These are phyloP conservation scores for Oenanthe oenanthe DNA, from an alignment of 2,113 vertebrate genomes.

Conservation along the genomic window DNA sequence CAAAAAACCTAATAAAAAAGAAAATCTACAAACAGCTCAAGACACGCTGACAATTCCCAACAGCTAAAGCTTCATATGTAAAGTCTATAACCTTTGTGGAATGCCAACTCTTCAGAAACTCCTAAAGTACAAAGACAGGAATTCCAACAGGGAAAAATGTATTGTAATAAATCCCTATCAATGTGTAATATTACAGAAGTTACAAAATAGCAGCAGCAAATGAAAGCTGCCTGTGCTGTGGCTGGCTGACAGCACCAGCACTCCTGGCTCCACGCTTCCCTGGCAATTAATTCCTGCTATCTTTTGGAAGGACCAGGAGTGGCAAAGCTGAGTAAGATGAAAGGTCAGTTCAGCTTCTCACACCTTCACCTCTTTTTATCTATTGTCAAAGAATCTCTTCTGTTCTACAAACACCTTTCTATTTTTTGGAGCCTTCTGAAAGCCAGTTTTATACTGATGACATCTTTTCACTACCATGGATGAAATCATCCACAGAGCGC, in stretches of 20 bases:
- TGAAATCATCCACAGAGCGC: neutral
- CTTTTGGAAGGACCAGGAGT: neutral
- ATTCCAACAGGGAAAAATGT: neutral
- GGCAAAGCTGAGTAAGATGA: neutral
- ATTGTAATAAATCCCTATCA: neutral
- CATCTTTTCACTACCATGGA: neutral
- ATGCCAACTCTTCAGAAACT: neutral
- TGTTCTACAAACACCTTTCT: neutral
- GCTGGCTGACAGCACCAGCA: neutral
- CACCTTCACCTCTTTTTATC: neutral
- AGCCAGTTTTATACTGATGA: neutral
- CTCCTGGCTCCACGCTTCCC: neutral
- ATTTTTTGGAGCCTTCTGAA: neutral
- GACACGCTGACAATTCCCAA: neutral
- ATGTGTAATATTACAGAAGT: neutral
- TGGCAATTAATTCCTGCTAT: neutral
- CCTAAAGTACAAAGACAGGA: neutral
- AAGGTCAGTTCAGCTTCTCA: conserved; percentile 17
- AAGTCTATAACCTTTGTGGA: neutral
- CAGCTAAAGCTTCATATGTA: neutral
- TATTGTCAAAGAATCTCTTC: neutral
- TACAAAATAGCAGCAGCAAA: neutral
- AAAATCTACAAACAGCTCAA: neutral
- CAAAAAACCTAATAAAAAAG: too few relatives aligned
- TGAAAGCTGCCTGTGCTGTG: neutral